These are phyloP conservation scores for Phragmatobia fuliginosa DNA, from an alignment of 2,888 invertebrate species.

Conservation along the genomic window DNA sequence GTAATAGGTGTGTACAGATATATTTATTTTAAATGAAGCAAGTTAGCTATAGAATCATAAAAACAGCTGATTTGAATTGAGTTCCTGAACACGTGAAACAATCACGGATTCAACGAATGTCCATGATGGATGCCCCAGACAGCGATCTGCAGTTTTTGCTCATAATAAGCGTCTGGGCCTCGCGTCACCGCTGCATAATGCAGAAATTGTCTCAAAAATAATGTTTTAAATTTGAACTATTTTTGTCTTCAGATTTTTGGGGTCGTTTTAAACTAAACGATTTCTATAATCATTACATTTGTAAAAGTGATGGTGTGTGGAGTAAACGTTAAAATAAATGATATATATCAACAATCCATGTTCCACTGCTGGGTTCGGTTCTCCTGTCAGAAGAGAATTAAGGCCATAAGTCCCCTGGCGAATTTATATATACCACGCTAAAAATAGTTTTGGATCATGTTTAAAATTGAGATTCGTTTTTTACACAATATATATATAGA, in stretches of 20 bases:
- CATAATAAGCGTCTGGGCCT: conserved; percentile 55
- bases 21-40: conserved; percentile 1
- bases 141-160: conserved; percentile 59
- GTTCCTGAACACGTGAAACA: conserved; percentile 28
- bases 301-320: too few species aligned
- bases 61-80: conserved; percentile 16
- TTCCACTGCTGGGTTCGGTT: too few species aligned
- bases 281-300: too few species aligned
- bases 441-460: conserved; percentile 12
- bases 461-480: too few species aligned
- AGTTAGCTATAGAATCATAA: background rate
- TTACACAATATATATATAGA: too few species aligned
- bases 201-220: conserved; percentile 41
- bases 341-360: too few species aligned
- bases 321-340: too few species aligned
- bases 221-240: conserved; percentile 35
- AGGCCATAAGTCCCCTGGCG: too few species aligned
- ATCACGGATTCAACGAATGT: conserved; percentile 46
- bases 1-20: background rate
- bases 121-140: conserved; percentile 59
- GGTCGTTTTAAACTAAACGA: background rate
- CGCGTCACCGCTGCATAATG: conserved; percentile 73
- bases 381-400: too few species aligned
- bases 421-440: background rate
- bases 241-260: conserved; percentile 2